A percentile compares a stretch with the other conserved stretches of the same genome.
These are phyloP conservation scores for Ariopsis seemanni DNA, from an alignment of 2,113 vertebrate genomes.

Conservation along the genomic window DNA sequence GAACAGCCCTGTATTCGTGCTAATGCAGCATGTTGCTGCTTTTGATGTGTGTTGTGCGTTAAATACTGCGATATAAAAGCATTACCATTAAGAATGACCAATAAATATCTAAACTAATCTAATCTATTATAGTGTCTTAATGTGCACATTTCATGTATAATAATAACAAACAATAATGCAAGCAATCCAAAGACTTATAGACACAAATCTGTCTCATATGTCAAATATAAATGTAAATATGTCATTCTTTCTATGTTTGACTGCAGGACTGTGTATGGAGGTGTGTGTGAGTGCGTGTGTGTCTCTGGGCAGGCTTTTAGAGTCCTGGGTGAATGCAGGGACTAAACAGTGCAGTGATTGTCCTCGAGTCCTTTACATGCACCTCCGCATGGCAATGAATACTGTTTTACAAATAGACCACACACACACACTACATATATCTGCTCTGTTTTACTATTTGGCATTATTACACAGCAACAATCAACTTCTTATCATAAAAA, in stretches of 20 bases:
- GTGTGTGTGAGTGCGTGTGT: background rate
- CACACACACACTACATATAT: background rate
- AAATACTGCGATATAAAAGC: background rate
- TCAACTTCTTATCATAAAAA: background rate
- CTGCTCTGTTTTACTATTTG: background rate
- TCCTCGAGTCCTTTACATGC: slow-evolving; percentile 40
- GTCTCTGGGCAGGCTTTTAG: background rate
- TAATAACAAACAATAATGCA: background rate
- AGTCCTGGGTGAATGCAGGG: slow-evolving; percentile 19
- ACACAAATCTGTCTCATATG: background rate
- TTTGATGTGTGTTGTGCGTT: background rate
- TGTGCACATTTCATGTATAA: background rate
- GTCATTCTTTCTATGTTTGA: background rate
- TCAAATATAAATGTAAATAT: slow-evolving; percentile 3
- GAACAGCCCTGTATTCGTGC: background rate
- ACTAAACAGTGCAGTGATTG: slow-evolving; percentile 45
- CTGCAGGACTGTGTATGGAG: background rate
- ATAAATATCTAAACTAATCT: background rate
- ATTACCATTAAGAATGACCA: background rate
- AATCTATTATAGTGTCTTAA: background rate
- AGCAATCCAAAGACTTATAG: background rate
- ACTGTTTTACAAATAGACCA: background rate
- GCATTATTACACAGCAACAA: background rate
- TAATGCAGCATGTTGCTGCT: background rate
- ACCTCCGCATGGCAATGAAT: slow-evolving; percentile 27